These are phyloP conservation scores for Dipodomys ordii DNA, from an alignment of 2,113 vertebrate species.

Conservation along the genomic window DNA sequence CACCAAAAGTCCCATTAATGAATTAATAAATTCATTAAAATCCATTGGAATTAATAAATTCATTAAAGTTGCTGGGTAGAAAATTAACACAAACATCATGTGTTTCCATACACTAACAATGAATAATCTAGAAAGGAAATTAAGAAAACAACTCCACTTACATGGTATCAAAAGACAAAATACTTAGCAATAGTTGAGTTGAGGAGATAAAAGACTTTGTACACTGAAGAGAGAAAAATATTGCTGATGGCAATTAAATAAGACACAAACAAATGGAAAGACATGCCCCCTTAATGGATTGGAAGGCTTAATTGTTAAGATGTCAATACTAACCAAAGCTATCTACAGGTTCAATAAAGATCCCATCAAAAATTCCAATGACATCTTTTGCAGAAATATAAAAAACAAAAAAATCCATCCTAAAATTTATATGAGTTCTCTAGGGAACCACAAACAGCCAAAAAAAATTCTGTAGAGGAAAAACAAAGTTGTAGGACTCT, in stretches of 20 bases:
- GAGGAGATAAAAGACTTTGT: not conserved
- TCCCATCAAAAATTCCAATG: not conserved
- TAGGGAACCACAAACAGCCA: not conserved
- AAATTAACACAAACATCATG: not conserved
- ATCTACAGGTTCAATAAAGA: not conserved
- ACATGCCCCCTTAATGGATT: not conserved
- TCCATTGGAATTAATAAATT: not conserved
- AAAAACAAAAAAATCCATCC: not conserved
- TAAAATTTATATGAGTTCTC: not conserved
- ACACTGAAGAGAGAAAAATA: not conserved
- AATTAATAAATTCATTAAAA: slow-evolving; percentile 2
- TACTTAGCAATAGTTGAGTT: not conserved
- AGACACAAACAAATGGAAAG: not conserved
- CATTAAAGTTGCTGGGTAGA: not conserved
- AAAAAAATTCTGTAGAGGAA: not conserved
- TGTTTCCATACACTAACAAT: slow-evolving; percentile 29
- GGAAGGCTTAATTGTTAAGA: not conserved
- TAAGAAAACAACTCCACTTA: slow-evolving; percentile 16
- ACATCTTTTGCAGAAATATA: not conserved
- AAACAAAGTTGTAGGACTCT: not conserved
- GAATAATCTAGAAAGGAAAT: slow-evolving; percentile 9
- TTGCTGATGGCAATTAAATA: slow-evolving; percentile 15
- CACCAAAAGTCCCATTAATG: not conserved
- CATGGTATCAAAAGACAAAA: slow-evolving; percentile 8
- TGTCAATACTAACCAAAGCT: not conserved